A percentile compares a stretch with the other conserved stretches of the same genome.
phyloP scores from a whole-genome alignment of 2,888 invertebrate genomes.

The Leuctra nigra region DNA sequence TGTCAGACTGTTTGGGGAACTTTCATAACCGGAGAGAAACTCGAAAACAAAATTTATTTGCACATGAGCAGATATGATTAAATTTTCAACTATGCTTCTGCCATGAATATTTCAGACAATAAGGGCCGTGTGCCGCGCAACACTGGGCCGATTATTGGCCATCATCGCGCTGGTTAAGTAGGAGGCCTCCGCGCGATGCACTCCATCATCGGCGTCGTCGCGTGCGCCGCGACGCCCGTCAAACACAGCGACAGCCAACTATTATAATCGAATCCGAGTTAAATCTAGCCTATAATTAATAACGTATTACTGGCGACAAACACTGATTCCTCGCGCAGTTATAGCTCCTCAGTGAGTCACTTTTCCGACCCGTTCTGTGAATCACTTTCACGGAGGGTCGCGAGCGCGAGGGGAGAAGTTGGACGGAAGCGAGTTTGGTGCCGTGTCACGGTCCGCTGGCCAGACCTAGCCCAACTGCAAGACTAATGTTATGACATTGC shows the following conservation, averaged over 20 bases:
- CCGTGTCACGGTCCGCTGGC: constrained; percentile 9
- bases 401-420: constrained; percentile 2
- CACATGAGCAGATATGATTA: constrained; percentile 6
- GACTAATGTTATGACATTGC: constrained; percentile 14
- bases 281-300: constrained; percentile 7
- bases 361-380: constrained; percentile 7
- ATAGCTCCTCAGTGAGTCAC: neutral
- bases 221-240: neutral
- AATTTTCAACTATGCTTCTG: neutral
- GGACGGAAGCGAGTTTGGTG: constrained; percentile 13
- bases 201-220: too few relatives aligned
- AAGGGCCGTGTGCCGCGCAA: too few relatives aligned
- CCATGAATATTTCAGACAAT: too few relatives aligned
- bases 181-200: too few relatives aligned
- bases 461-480: neutral
- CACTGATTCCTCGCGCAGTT: neutral
- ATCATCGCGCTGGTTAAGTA: too few relatives aligned
- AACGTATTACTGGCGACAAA: neutral
- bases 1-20: neutral
- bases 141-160: too few relatives aligned
- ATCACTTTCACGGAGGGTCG: constrained; percentile 11
- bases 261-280: constrained; percentile 2
- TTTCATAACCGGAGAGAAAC: neutral
- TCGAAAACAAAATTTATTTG: constrained; percentile 6
- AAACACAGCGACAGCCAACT: neutral